These are phyloP conservation scores for Cyaniris semiargus DNA, from an alignment of 2,888 invertebrate genomes.

Conservation along the genomic window DNA sequence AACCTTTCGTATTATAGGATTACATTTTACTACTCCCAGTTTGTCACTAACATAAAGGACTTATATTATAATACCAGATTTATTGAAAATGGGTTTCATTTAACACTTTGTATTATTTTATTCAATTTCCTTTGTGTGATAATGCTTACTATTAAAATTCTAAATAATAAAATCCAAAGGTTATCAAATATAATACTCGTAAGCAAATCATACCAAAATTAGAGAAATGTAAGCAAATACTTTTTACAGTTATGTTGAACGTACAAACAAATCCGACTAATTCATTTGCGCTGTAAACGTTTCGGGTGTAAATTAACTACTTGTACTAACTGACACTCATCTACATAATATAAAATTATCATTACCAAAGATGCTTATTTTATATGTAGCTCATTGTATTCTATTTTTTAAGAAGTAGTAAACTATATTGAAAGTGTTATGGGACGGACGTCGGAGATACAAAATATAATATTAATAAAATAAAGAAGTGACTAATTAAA, in stretches of 20 bases:
- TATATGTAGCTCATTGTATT: no score
- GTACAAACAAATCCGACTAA: background rate
- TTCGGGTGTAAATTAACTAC: background rate
- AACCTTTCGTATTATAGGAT: constrained; percentile 10
- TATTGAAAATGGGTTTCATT: background rate
- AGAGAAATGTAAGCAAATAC: background rate
- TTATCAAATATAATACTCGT: no score
- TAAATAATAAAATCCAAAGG: no score
- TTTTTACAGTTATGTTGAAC: background rate
- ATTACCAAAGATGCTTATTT: no score
- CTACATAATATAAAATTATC: background rate
- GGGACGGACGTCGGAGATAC: no score
- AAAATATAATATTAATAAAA: no score
- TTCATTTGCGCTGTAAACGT: background rate
- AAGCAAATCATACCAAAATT: background rate
- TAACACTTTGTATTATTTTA: background rate
- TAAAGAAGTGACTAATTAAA: no score
- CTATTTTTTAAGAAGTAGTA: no score
- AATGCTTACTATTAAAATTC: no score
- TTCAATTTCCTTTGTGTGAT: background rate
- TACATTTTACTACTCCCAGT: constrained; percentile 1
- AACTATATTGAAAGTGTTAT: background rate
- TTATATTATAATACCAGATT: constrained; percentile 5
- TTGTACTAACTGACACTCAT: background rate
- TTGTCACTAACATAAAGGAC: background rate